A percentile compares a stretch with the other conserved stretches of the same genome.
These are phyloP conservation scores for Mystacides longicornis DNA, from an alignment of 2,888 invertebrate species.

Conservation along the genomic window DNA sequence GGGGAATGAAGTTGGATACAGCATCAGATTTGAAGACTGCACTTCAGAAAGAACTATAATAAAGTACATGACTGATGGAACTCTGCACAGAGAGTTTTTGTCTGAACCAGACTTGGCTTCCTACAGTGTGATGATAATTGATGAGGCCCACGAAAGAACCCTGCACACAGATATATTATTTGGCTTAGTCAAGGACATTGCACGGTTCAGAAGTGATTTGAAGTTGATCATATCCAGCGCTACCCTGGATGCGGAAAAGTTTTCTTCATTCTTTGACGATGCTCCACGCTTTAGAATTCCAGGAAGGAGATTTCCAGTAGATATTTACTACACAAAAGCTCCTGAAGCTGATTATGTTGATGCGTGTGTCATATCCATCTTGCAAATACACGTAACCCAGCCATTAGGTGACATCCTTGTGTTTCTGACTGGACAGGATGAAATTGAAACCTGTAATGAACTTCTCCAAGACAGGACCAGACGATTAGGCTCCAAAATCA, in stretches of 20 bases:
- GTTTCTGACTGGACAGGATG: conserved; percentile 91
- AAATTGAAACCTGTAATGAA: conserved; percentile 86
- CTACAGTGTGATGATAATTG: conserved; percentile 98
- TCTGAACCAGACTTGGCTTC: conserved; percentile 93
- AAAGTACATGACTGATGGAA: conserved; percentile 99
- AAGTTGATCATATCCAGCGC: conserved; percentile 97
- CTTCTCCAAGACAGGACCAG: conserved; percentile 84
- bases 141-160: conserved; percentile 98
- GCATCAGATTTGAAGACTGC: conserved; percentile 98
- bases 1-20: conserved; percentile 85
- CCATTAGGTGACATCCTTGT: conserved; percentile 93
- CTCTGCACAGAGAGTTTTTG: conserved; percentile 91
- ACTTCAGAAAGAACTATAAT: conserved; percentile 94
- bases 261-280: conserved; percentile 96
- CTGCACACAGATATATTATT: conserved; percentile 97
- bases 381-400: conserved; percentile 98
- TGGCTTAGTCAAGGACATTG: conserved; percentile 94
- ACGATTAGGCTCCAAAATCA: conserved; percentile 86
- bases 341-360: conserved; percentile 99
- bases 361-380: conserved; percentile 92
- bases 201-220: conserved; percentile 85
- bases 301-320: conserved; percentile 94
- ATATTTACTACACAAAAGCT: conserved; percentile 98
- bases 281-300: conserved; percentile 97
- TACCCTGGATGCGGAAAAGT: conserved; percentile 96